These are phyloP conservation scores for Cerceris rybyensis DNA, from an alignment of 2,888 invertebrate genomes.

Conservation along the genomic window DNA sequence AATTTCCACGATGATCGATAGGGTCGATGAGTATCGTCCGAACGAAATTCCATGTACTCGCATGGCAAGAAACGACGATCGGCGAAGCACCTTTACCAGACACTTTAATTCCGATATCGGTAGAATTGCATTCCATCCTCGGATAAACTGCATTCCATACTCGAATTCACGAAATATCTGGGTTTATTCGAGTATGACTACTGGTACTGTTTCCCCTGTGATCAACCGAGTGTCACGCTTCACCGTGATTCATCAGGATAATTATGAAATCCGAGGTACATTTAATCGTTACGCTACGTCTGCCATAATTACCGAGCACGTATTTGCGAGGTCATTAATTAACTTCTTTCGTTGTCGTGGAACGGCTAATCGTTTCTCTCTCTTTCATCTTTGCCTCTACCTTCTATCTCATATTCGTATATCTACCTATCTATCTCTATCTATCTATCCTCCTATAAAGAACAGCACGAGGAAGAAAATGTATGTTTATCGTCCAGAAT, in stretches of 20 bases:
- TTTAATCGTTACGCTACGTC: slow-evolving; percentile 34
- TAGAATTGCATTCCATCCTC: no score
- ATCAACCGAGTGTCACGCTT: slow-evolving; percentile 3
- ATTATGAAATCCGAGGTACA: slow-evolving; percentile 39
- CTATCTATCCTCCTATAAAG: background rate
- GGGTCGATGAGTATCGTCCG: background rate
- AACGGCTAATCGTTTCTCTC: background rate
- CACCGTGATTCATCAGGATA: slow-evolving; percentile 7
- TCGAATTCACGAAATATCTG: slow-evolving; percentile 9
- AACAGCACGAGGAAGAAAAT: background rate
- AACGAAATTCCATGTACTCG: no score
- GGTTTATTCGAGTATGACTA: background rate
- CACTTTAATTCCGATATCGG: no score
- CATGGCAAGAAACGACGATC: no score
- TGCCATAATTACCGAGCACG: slow-evolving; percentile 25
- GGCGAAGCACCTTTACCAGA: no score
- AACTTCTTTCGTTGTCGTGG: slow-evolving; percentile 28
- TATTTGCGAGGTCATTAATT: slow-evolving; percentile 35
- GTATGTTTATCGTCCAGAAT: background rate
- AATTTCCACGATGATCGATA: slow-evolving; percentile 4
- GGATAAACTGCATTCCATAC: background rate
- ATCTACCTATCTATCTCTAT: background rate
- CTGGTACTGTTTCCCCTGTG: background rate
- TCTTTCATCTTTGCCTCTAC: no score
- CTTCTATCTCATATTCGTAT: no score